These are phyloP conservation scores for Julus scandinavius DNA, from an alignment of 2,888 invertebrate species.

Conservation along the genomic window DNA sequence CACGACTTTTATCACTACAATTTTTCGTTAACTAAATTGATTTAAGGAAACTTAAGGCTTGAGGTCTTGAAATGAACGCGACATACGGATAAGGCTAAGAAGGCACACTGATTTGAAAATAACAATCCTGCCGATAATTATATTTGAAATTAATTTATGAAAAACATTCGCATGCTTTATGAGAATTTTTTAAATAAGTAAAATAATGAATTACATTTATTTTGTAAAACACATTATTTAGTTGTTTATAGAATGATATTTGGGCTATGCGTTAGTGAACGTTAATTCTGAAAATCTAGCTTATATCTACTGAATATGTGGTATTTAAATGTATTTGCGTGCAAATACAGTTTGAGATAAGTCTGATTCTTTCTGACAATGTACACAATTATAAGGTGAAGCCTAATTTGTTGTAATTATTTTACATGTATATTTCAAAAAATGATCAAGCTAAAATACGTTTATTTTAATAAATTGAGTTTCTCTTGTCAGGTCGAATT, in stretches of 20 bases:
- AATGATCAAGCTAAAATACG: background rate
- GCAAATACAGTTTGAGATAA: background rate
- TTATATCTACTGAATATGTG: background rate
- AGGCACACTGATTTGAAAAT: background rate
- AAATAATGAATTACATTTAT: no score
- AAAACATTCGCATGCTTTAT: background rate
- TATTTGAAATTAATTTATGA: background rate
- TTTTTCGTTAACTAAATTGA: background rate
- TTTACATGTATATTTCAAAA: no score
- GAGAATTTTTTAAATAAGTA: background rate
- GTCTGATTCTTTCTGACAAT: background rate
- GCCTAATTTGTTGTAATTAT: background rate
- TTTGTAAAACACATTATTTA: no score
- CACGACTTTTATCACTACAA: background rate
- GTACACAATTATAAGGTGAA: background rate
- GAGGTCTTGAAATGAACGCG: background rate
- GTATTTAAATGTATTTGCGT: background rate
- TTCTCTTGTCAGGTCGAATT: background rate
- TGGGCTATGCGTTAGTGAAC: background rate
- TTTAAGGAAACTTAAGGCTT: background rate
- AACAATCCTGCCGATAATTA: background rate
- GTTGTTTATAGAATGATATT: background rate
- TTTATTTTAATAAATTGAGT: background rate
- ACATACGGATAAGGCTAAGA: background rate
- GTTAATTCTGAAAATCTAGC: background rate